A percentile compares a stretch with the other conserved stretches of the same genome.
Conservation (phyloP, 2,888 invertebrate genomes). For the Ophraella communa region DNA sequence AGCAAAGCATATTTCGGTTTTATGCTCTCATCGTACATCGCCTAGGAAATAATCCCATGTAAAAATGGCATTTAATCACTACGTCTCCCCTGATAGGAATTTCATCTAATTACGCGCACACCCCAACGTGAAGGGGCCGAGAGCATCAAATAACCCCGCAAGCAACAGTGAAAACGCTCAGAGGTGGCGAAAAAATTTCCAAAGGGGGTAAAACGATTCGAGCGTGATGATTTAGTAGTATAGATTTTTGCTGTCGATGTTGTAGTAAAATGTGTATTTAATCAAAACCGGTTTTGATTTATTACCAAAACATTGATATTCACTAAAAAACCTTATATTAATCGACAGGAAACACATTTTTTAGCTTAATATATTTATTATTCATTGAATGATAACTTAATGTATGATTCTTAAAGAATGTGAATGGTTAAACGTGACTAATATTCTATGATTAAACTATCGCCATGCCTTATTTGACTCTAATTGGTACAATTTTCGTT, state of each 20-base stretch:
- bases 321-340: too few relatives aligned
- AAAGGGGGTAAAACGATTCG: conserved; percentile 1
- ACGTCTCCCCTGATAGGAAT: conserved; percentile 51
- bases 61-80: conserved; percentile 49
- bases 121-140: conserved; percentile 21
- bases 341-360: too few relatives aligned
- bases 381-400: too few relatives aligned
- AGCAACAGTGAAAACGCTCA: conserved; percentile 12
- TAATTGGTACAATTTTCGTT: too few relatives aligned
- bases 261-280: background rate
- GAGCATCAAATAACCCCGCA: conserved; percentile 24
- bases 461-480: too few relatives aligned
- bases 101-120: conserved; percentile 53
- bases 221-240: background rate
- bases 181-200: conserved; percentile 17
- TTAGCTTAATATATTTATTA: too few relatives aligned
- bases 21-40: conserved; percentile 32
- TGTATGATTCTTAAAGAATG: too few relatives aligned
- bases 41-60: conserved; percentile 38
- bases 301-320: background rate
- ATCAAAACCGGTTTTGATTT: background rate
- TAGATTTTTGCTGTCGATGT: background rate
- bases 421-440: too few relatives aligned
- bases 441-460: too few relatives aligned
- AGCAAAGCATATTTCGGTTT: conserved; percentile 22